phyloP scores from a whole-genome alignment of 2,797 vertebrate genomes.

The Glossophaga mutica region DNA sequence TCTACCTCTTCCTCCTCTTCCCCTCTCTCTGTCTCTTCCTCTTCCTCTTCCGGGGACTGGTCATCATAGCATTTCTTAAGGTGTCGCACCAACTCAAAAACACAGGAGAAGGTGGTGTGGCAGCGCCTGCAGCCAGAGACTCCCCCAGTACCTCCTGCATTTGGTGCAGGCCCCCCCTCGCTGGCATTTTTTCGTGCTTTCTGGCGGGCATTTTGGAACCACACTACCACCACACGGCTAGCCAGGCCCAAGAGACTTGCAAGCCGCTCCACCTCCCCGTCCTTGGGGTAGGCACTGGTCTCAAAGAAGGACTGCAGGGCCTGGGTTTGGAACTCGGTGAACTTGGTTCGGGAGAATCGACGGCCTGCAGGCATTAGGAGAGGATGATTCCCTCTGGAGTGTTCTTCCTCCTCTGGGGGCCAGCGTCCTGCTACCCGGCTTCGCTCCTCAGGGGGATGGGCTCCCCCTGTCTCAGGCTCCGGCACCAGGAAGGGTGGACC shows the following conservation, averaged over 20 bases:
- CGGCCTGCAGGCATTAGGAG: constrained; percentile 63
- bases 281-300: constrained; percentile 81
- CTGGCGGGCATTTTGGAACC: constrained; percentile 84
- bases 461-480: constrained; percentile 56
- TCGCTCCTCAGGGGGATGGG: constrained; percentile 42
- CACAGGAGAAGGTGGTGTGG: constrained; percentile 69
- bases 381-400: constrained; percentile 49
- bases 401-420: constrained; percentile 74
- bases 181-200: constrained; percentile 79
- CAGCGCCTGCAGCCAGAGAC: constrained; percentile 76
- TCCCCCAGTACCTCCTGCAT: accelerated
- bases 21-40: constrained; percentile 62
- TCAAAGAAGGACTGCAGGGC: constrained; percentile 82
- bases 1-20: constrained; percentile 70
- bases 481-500: constrained; percentile 72
- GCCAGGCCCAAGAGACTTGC: constrained; percentile 77
- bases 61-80: constrained; percentile 81
- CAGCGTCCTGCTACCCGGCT: constrained; percentile 57
- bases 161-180: constrained; percentile 36
- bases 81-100: constrained; percentile 80
- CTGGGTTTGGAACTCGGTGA: constrained; percentile 82
- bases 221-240: constrained; percentile 80
- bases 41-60: constrained; percentile 68
- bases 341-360: constrained; percentile 82
- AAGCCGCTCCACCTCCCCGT: constrained; percentile 79